Percentiles rank a stretch among this genome's conserved stretches.
Evolutionary conservation across 2,888 invertebrate species (phyloP).

Genomic region (Graphium colonna): DNA sequence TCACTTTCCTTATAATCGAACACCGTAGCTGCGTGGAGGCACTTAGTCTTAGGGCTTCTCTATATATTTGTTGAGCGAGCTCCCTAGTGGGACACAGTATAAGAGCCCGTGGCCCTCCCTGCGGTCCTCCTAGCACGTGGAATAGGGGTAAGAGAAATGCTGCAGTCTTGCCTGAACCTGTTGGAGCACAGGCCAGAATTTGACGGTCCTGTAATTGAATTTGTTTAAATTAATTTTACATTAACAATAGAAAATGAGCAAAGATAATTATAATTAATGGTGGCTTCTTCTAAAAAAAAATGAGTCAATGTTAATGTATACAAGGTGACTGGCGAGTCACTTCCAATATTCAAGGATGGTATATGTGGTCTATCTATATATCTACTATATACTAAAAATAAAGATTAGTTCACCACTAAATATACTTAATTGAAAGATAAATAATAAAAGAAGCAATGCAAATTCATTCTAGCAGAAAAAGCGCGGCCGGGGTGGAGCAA

Average conservation of each 20-base stretch:
- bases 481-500: too few relatives aligned
- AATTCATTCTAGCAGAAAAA: too few relatives aligned
- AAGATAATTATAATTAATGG: neutral
- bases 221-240: too few relatives aligned
- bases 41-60: constrained; percentile 88
- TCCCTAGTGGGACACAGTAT: constrained; percentile 96
- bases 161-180: constrained; percentile 98
- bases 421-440: too few relatives aligned
- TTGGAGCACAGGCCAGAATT: constrained; percentile 96
- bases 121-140: constrained; percentile 84
- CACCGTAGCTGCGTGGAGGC: constrained; percentile 86
- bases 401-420: too few relatives aligned
- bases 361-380: too few relatives aligned
- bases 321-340: too few relatives aligned
- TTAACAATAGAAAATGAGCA: too few relatives aligned
- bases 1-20: constrained; percentile 89
- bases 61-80: constrained; percentile 93
- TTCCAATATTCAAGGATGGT: too few relatives aligned
- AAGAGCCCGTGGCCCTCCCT: constrained; percentile 90
- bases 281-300: neutral
- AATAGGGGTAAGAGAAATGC: constrained; percentile 95
- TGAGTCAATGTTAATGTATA: too few relatives aligned
- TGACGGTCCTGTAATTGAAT: constrained; percentile 82
- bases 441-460: too few relatives aligned
- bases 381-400: too few relatives aligned